Evolutionary conservation across 1,140 invertebrate genomes (phyloP), one percentile per base, ranked within the genome.

Genomic region (Drosophila virilis): DNA sequence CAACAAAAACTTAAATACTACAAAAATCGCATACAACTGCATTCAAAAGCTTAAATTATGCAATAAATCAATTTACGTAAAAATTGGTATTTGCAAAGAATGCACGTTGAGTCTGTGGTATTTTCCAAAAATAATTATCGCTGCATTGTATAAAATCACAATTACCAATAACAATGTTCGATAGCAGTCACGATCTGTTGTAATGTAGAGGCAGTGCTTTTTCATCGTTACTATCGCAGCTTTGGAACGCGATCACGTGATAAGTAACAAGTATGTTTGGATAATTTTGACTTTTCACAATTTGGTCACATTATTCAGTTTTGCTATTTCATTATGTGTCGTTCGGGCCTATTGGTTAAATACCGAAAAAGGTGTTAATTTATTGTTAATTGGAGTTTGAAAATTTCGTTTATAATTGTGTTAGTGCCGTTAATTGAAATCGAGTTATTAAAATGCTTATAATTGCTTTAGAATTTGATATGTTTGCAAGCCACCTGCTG

Each of bases 1-100:
- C 32, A 35, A 55, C n/a, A 58, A 37, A 50, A 15, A 22, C 7
- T 22, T 59, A 8, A 59, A 17, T 28, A 7, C 3, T 35, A 5
- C 8, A 38, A 13, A 32, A 50, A 28, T 7, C 6, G 28, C n/a
- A 48, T 46, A 13, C 15, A 22, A 10, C 45, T 40, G 22, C 15
- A 40, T 42, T n/a, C 37, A 42, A 45, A 8, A 35, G 51, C 17
- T 33, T 13, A n/a, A 46, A 59, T 59, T 33, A 59, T 33, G 52
- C 52, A 55, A 42, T 46, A 13, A 12, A 45, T 46, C 17, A 35
- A 15, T 59, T 10, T 42, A n/a, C 9, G 12, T 43, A 8, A 43
- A 43, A 8, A 35, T 17, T 46, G 32, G 13, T 35, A 37, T 46
- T 46, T 32, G 6, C 55, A 45, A 45, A 6, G 8, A 42, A 59